Conservation (phyloP, 2,888 invertebrate genomes). For the Nasonovia ribisnigri region DNA sequence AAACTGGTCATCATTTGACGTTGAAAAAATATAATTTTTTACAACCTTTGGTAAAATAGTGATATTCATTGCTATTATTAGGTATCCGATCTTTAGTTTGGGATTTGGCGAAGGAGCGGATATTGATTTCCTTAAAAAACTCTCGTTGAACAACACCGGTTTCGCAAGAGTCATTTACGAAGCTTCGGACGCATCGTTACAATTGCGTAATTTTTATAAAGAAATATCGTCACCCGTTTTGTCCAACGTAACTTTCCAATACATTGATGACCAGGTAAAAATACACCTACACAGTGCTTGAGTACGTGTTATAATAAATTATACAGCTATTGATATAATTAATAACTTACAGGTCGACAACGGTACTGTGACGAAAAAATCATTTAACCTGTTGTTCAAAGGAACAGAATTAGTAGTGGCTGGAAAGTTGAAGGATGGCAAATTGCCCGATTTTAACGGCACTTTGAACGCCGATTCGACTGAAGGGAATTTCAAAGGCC, state of each 20-base stretch:
- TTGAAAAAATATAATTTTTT: not conserved
- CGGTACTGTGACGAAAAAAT: conserved; percentile 63
- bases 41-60: not conserved
- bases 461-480: conserved; percentile 65
- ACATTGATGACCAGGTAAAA: conserved; percentile 74
- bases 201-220: conserved; percentile 78
- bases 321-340: not conserved
- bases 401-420: conserved; percentile 78
- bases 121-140: conserved; percentile 76
- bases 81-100: conserved; percentile 73
- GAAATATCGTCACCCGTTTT: conserved; percentile 80
- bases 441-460: conserved; percentile 58
- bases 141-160: conserved; percentile 78
- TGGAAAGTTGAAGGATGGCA: conserved; percentile 71
- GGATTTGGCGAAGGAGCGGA: conserved; percentile 82
- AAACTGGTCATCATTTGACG: not conserved
- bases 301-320: not conserved
- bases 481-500: conserved; percentile 58
- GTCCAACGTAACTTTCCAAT: conserved; percentile 77
- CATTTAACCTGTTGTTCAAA: conserved; percentile 75
- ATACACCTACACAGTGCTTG: not conserved
- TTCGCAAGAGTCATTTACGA: conserved; percentile 81
- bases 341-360: conserved; percentile 62
- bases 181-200: conserved; percentile 78
- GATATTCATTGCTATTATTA: not conserved